Evolutionary conservation across 2,797 vertebrate species (phyloP).

Genomic region (Luscinia megarhynchos): DNA sequence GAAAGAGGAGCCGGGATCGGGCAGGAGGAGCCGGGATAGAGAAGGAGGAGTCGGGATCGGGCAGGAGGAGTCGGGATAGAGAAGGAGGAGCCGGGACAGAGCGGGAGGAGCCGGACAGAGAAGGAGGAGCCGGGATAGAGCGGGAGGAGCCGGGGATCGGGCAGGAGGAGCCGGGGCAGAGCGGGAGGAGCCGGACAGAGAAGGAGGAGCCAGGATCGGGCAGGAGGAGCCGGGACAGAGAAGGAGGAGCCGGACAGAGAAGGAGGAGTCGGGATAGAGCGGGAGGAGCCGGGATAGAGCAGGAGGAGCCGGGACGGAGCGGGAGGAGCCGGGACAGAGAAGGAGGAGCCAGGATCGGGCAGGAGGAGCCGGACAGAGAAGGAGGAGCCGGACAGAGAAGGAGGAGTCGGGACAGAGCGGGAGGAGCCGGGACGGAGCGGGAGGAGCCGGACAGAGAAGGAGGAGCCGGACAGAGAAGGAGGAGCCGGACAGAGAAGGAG

Average conservation of each 20-base stretch:
- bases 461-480: accelerated
- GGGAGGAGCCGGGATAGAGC: accelerated
- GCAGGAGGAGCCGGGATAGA: too few species aligned
- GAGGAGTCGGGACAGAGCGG: accelerated
- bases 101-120: too few species aligned
- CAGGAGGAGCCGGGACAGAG: too few species aligned
- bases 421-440: accelerated
- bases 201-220: too few species aligned
- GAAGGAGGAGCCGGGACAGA: too few species aligned
- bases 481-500: accelerated
- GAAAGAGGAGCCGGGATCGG: accelerated
- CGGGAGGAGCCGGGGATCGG: neutral
- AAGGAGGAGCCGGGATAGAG: too few species aligned
- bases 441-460: accelerated
- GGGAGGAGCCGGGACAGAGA: accelerated
- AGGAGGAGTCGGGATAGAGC: accelerated
- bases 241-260: neutral
- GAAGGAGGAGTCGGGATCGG: too few species aligned
- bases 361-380: too few species aligned
- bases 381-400: too few species aligned
- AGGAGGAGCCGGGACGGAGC: too few species aligned
- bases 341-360: too few species aligned
- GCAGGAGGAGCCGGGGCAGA: neutral
- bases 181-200: too few species aligned
- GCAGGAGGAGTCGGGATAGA: accelerated